Base-by-base conservation (phyloP, 2,888 invertebrate species). In the Apamea sordens region DNA sequence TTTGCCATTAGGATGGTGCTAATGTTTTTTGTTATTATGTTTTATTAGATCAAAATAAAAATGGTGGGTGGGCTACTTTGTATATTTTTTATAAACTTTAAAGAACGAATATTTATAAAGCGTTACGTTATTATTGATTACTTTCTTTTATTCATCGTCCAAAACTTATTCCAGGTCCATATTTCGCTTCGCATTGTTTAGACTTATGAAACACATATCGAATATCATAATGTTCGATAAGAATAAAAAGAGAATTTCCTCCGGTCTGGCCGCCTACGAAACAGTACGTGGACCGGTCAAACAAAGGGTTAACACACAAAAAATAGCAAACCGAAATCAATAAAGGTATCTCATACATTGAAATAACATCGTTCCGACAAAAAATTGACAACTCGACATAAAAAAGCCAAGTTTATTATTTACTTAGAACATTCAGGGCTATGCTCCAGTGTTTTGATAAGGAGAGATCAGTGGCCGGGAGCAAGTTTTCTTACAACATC, bases 401-500 rank as follows among this genome's bases (percentile, higher is more conserved):
- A 89, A 84, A 74, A 84, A 84, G 76, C 71, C 11, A 71, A 78
- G 77, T 88, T 87, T 88, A 88, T 88, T 83, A 85, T 88, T 85
- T 80, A 77, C 70, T 84, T 73, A 76, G 72, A 82, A 13, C 83
- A 81, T 87, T 77, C 79, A 87, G 83, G 85, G 87, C 77, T 86
- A 78, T 81, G 85, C 71, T 84, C 73, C 72, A 86, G 76, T 91
- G 90, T 92, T 92, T 92, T 90, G 90, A 92, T 92, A 92, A 90
- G 88, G 73, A 79, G 79, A 88, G 90, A 89, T 91, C 89, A 89
- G 88, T 78, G 82, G 79, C 88, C 80, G 85, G 80, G 85, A 87
- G 88, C 88, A 89, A 90, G 92, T 90, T 91, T 92, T 92, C 90
- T 90, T 89, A 90, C 90, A 80, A 86, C 86, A 79, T 84, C 88